phyloP scores from a whole-genome alignment of 1,140 invertebrate species.

The Drosophila parabipectinata region DNA sequence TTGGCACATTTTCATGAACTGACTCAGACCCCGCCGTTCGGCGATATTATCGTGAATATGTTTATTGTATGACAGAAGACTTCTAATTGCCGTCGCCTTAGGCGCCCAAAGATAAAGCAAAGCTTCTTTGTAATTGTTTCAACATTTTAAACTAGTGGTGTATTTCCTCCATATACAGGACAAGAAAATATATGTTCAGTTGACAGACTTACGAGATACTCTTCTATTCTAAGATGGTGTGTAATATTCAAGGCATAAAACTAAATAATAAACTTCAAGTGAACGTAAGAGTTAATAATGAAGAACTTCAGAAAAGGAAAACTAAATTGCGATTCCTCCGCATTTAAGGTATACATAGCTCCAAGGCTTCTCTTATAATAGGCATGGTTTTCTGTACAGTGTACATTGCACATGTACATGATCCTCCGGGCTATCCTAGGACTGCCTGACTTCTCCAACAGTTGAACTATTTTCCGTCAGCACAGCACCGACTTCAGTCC shows the following conservation, averaged over 20 bases:
- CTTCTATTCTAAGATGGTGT: not conserved
- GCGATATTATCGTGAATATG: constrained; percentile 9
- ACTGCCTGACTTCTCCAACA: not conserved
- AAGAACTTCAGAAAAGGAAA: not conserved
- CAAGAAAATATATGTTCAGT: not conserved
- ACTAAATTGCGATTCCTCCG: not conserved
- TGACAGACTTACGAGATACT: not conserved
- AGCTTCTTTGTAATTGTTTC: constrained; percentile 2
- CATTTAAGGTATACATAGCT: not conserved
- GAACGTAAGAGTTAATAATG: not conserved
- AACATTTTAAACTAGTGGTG: constrained; percentile 1
- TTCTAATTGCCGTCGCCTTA: not conserved
- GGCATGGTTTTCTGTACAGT: not conserved
- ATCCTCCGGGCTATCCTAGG: not conserved
- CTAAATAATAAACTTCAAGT: constrained; percentile 9
- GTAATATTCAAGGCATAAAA: not conserved
- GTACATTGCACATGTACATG: not conserved
- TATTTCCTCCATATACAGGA: constrained; percentile 9
- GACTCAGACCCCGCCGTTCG: constrained; percentile 14
- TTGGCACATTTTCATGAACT: constrained; percentile 27
- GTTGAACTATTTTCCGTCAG: not conserved
- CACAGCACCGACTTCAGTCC: not conserved
- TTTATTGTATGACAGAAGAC: constrained; percentile 16
- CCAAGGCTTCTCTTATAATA: not conserved
- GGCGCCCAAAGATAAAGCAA: constrained; percentile 2